phyloP scores from a whole-genome alignment of 2,113 vertebrate genomes.

The Sylvilagus bachmani region DNA sequence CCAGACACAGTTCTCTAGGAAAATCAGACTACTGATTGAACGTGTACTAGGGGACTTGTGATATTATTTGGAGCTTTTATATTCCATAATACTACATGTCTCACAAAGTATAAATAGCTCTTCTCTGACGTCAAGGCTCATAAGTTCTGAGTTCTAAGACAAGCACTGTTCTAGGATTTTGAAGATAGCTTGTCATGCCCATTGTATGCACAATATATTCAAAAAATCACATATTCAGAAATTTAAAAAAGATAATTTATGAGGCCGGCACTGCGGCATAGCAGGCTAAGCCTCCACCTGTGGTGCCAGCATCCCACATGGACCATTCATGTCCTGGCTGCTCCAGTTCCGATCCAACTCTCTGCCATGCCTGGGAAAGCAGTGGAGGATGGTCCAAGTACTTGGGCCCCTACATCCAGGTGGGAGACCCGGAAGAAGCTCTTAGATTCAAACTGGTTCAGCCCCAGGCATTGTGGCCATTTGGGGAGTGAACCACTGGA shows the following conservation, averaged over 20 bases:
- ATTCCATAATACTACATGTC: neutral
- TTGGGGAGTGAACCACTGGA: too few relatives aligned
- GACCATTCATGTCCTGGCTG: too few relatives aligned
- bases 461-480: too few relatives aligned
- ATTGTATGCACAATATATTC: neutral
- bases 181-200: neutral
- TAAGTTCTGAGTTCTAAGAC: slow-evolving; percentile 4
- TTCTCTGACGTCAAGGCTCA: neutral
- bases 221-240: neutral
- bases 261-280: too few relatives aligned
- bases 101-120: neutral
- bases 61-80: neutral
- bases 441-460: too few relatives aligned
- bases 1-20: neutral
- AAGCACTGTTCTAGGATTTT: neutral
- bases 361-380: too few relatives aligned
- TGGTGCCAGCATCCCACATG: too few relatives aligned
- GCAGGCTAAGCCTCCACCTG: too few relatives aligned
- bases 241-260: slow-evolving; percentile 39
- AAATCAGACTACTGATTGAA: neutral
- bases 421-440: too few relatives aligned
- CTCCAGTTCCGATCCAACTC: too few relatives aligned
- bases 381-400: too few relatives aligned
- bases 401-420: too few relatives aligned
- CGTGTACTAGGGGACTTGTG: neutral